Base-by-base conservation (phyloP, 2,113 vertebrate species). In the Phyllostomus discolor region DNA sequence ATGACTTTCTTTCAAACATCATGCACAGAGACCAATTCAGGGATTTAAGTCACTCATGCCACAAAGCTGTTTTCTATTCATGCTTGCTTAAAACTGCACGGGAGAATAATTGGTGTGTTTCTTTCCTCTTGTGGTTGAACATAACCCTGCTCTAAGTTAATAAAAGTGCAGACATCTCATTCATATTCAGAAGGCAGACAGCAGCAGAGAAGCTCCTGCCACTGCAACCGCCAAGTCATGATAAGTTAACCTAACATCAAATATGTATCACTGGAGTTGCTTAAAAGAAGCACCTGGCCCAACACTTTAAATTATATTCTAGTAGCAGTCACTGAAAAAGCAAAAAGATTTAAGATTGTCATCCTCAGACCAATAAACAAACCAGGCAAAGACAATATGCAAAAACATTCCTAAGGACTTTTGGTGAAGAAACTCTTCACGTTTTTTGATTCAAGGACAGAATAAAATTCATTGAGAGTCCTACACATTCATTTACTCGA, bases 1-100 rank as follows among this genome's bases (percentile, higher is more conserved):
- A 94, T 10, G n/a, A 97, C 95, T 97, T 96, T 96, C 97, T 98
- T 98, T 98, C 96, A 96, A 70, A 98, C 81, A 78, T 88, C 57
- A 76, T 94, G 86, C 0, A 0, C 33, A 97, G 95, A 96, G 90
- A 97, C 78, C 87, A 90, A 94, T 97, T 98, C 95, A 94, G 75
- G 86, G 91, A 98, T 94, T 70, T 93, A 94, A 93, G 87, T 91
- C 59, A 70, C 97, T 98, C 84, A 92, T 26, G 85, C 97, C 94
- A 92, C 79, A 93, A 48, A 96, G 14, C 8, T 14, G 19, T 85
- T 97, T 79, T 97, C 79, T 97, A 89, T 84, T 48, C 41, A 86
- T 87, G 72, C n/a, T 85, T 97, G 84, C 33, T 76, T 95, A 96
- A 97, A 96, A 94, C 70, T 94, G 52, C 92, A 96, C 66, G 41